Evolutionary conservation across 2,888 invertebrate species (phyloP).

Genomic region (Caenorhabditis zanzibari): DNA sequence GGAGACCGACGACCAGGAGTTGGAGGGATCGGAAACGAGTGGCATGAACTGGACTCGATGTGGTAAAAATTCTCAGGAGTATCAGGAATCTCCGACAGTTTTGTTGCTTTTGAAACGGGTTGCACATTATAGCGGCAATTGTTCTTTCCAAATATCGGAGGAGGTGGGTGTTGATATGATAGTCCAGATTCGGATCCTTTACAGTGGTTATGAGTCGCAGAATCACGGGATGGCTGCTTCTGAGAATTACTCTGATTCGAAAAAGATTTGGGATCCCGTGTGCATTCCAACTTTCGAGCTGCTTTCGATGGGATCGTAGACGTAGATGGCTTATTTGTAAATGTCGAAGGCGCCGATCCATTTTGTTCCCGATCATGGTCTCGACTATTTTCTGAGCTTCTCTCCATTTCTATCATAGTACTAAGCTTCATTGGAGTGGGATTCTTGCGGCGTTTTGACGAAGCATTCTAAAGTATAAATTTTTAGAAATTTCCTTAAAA

Average conservation of each 20-base stretch:
- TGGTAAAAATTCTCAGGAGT: background rate
- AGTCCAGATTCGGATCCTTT: background rate
- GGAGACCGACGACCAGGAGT: slow-evolving; percentile 49
- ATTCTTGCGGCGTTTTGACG: slow-evolving; percentile 38
- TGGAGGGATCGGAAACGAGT: slow-evolving; percentile 35
- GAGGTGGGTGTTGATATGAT: background rate
- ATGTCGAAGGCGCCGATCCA: background rate
- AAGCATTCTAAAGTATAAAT: slow-evolving; percentile 3
- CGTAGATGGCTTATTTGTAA: background rate
- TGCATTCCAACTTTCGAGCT: background rate
- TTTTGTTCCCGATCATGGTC: background rate
- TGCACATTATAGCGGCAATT: too few species aligned
- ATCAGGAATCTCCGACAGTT: background rate
- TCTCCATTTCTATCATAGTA: background rate
- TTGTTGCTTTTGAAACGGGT: background rate
- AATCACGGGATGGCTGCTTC: background rate
- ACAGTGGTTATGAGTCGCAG: background rate
- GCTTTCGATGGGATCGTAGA: background rate
- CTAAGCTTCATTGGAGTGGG: slow-evolving; percentile 29
- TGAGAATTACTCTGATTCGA: background rate
- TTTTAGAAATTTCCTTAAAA: too few species aligned
- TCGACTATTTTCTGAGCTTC: background rate
- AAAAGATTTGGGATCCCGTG: background rate
- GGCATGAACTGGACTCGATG: background rate
- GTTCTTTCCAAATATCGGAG: background rate